A percentile compares a stretch with the other conserved stretches of the same genome.
Conservation (phyloP, 2,113 vertebrate species). For the Chloropsis cyanopogon region DNA sequence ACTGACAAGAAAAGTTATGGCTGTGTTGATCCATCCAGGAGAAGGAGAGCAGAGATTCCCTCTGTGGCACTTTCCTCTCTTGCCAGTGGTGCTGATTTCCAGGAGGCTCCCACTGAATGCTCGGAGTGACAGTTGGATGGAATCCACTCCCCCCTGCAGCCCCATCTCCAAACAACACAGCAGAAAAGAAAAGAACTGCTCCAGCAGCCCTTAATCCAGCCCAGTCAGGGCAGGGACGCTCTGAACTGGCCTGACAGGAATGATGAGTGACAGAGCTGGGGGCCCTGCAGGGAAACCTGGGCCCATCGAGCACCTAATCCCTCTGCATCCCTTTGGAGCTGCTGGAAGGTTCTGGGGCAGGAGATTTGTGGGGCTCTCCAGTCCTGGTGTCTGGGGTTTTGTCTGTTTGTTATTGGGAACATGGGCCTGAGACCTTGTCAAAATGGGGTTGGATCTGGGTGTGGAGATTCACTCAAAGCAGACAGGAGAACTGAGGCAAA, state of each 20-base stretch:
- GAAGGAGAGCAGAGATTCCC: background rate
- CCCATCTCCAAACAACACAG: slow-evolving; percentile 22
- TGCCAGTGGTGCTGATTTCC: background rate
- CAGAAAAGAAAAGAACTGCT: slow-evolving; percentile 1
- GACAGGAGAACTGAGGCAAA: background rate
- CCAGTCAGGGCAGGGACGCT: background rate
- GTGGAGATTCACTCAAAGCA: background rate
- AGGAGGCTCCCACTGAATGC: background rate
- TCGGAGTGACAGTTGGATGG: background rate
- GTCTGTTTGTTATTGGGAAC: fast-evolving
- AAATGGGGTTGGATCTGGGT: background rate
- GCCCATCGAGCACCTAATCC: background rate
- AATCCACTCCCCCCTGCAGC: slow-evolving; percentile 6
- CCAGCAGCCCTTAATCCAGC: slow-evolving; percentile 21
- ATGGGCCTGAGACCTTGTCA: background rate
- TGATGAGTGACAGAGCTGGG: slow-evolving; percentile 20
- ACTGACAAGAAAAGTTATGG: background rate
- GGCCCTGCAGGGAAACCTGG: slow-evolving; percentile 27
- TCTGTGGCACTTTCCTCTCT: background rate
- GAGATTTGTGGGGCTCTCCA: background rate
- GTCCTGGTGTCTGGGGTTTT: background rate
- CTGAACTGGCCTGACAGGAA: slow-evolving; percentile 60
- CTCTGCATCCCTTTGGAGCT: background rate
- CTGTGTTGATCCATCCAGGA: background rate
- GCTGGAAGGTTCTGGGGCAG: background rate